Percentiles rank a stretch among this genome's conserved stretches.
phyloP scores from a whole-genome alignment of 1,140 invertebrate species.

The Brachionus manjavacas region DNA sequence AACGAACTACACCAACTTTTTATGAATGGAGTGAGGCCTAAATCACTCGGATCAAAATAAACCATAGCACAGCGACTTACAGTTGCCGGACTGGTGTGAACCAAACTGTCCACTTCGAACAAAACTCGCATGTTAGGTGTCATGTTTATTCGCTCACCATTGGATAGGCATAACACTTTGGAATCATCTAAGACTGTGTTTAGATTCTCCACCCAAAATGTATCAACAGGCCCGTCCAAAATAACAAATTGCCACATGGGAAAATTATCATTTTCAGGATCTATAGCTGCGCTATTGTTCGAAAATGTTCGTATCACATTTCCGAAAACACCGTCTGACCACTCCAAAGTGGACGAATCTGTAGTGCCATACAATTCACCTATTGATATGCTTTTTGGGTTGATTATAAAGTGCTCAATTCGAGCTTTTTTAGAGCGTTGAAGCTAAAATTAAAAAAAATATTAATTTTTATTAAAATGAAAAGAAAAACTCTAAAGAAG shows the following conservation, averaged over 20 bases:
- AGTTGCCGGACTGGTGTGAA: conserved; percentile 76
- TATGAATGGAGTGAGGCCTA: conserved; percentile 48
- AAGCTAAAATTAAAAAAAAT: conserved; percentile 1
- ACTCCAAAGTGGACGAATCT: conserved; percentile 73
- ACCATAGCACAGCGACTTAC: conserved; percentile 64
- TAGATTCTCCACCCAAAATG: conserved; percentile 84
- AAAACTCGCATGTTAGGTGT: conserved; percentile 65
- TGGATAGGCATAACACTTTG: conserved; percentile 53
- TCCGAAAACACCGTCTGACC: conserved; percentile 73
- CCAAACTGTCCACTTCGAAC: conserved; percentile 73
- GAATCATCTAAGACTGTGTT: conserved; percentile 65
- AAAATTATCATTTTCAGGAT: neutral
- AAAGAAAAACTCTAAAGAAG: neutral
- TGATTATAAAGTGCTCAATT: conserved; percentile 58
- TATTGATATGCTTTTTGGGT: conserved; percentile 74
- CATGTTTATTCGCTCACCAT: conserved; percentile 55
- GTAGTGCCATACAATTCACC: conserved; percentile 80
- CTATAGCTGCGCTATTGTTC: neutral
- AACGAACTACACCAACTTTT: conserved; percentile 54
- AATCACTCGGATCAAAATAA: conserved; percentile 50
- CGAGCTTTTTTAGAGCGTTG: neutral
- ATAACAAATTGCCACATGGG: conserved; percentile 72
- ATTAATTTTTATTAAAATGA: neutral
- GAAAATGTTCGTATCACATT: conserved; percentile 16
- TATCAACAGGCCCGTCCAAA: conserved; percentile 80